Base-by-base conservation (phyloP, 1,140 invertebrate species). In the Grapholita molesta region DNA sequence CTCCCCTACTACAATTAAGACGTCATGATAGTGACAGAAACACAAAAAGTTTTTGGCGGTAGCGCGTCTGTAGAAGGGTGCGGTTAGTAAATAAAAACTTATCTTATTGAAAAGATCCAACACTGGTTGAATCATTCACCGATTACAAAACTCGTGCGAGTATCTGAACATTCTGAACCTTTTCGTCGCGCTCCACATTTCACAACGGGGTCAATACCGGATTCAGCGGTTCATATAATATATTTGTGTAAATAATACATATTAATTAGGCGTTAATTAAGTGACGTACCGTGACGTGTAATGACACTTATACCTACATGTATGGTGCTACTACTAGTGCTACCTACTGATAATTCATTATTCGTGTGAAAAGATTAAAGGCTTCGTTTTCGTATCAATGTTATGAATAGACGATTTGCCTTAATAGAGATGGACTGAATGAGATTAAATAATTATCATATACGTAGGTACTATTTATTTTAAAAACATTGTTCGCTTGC, bases 151-250 rank as follows among this genome's bases (percentile, higher is more conserved):
- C 42, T 48, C 42, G 12, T 18, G 7, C 42, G 42, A 48, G 38
- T 38, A 38, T 15, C 35, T 38, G 12, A 38, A 38, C 7, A 21
- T 21, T 73, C 42, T 57, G 68, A 70, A 67, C 72, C 75, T 73
- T 71, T 76, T 77, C 70, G 83, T 83, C 83, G 82, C 79, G 86
- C 83, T 88, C 86, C 70, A 84, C 73, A 85, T 88, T 85, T 75
- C 65, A 69, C 69, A 76, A 84, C 78, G 77, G 79, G 85, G 86
- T 87, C 85, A 85, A 88, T 82, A 85, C 76, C 76, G 81, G 69
- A 77, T 77, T 78, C 70, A 69, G 70, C 72, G 69, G 73, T 68
- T 74, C 24, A 57, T 57, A 57, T 25, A 53, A 12, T 57, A 15
- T 57, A 21, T 48, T 48, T 48, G 42, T 48, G 42, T 48, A 48